Evolutionary conservation across 2,113 vertebrate species (phyloP), one percentile per base, ranked within the genome.

Genomic region (Callipepla squamata): DNA sequence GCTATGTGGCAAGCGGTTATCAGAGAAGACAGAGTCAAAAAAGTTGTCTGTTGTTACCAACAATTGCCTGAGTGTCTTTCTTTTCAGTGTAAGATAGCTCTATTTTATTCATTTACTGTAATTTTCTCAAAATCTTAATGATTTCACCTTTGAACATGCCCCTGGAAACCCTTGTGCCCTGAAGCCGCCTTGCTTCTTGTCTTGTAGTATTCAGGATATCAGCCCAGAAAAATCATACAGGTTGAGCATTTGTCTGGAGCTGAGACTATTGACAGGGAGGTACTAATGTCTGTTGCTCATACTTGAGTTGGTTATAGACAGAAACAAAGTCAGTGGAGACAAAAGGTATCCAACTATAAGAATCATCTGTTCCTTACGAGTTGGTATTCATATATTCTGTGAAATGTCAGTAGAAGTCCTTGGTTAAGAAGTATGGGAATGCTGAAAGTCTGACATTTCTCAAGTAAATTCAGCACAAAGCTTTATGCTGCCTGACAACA

Each of bases 401-500:
- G 50, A 91, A 84, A 80, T 66, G 80, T 92, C 57, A 22, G 57
- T 61, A 69, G 11, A 19, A 8, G 26, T 55, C 34, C 26, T 89
- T 78, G 19, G 26, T 34, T 87, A 34, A 76, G 65, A 74, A 81
- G 26, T 28, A 50, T 59, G 10, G 3, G 44, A 86, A 80, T 88
- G 79, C 16, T 78, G n/a, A 26, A 92, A 93, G 72, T 61, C 45
- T 22, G 36, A 34, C 26, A 53, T 90, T 89, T 87, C 81, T 92
- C 22, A 26, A 57, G 67, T 42, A 84, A 65, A 74, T 91, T 93
- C 84, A 50, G 30, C 25, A 70, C 73, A 80, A 72, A 78, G 34
- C 20, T 85, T 83, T 62, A n/a, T 76, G 38, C 65, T 92, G 84
- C 74, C 83, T 87, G 76, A 79, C 68, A 95, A 61, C 73, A 92